A percentile compares a stretch with the other conserved stretches of the same genome.
Evolutionary conservation across 2,888 invertebrate species (phyloP).

Genomic region (Panorpa germanica): DNA sequence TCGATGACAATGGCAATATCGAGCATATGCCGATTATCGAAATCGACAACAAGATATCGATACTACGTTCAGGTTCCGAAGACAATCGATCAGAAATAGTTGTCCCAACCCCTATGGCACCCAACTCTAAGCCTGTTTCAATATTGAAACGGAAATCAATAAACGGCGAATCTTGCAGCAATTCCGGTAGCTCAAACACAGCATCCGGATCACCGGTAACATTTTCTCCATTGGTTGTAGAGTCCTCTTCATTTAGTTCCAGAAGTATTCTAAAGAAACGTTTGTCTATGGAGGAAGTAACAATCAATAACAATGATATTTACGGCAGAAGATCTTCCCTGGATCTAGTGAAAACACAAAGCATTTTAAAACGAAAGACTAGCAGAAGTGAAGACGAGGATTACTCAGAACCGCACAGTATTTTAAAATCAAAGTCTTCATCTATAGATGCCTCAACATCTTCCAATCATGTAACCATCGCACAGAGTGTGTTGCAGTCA

Average conservation of each 20-base stretch:
- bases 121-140: conserved; percentile 33
- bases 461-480: conserved; percentile 45
- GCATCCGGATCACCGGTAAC: conserved; percentile 49
- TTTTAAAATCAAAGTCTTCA: conserved; percentile 60
- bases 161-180: too few relatives aligned
- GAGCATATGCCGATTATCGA: too few relatives aligned
- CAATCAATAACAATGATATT: too few relatives aligned
- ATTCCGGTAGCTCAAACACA: conserved; percentile 26
- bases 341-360: conserved; percentile 45
- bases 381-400: conserved; percentile 42
- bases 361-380: conserved; percentile 49
- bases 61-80: too few relatives aligned
- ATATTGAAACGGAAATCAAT: conserved; percentile 49
- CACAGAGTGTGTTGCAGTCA: conserved; percentile 43
- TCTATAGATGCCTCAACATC: conserved; percentile 45
- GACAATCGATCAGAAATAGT: too few relatives aligned
- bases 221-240: conserved; percentile 59
- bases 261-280: conserved; percentile 67
- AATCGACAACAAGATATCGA: too few relatives aligned
- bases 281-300: conserved; percentile 62
- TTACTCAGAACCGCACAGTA: conserved; percentile 56
- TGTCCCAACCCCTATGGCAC: conserved; percentile 20
- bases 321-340: conserved; percentile 50
- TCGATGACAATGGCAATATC: too few relatives aligned
- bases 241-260: conserved; percentile 35